Percentiles rank a stretch among this genome's conserved stretches.
These are phyloP conservation scores for Epinephelus malabaricus DNA, from an alignment of 2,797 vertebrate species.

Conservation along the genomic window DNA sequence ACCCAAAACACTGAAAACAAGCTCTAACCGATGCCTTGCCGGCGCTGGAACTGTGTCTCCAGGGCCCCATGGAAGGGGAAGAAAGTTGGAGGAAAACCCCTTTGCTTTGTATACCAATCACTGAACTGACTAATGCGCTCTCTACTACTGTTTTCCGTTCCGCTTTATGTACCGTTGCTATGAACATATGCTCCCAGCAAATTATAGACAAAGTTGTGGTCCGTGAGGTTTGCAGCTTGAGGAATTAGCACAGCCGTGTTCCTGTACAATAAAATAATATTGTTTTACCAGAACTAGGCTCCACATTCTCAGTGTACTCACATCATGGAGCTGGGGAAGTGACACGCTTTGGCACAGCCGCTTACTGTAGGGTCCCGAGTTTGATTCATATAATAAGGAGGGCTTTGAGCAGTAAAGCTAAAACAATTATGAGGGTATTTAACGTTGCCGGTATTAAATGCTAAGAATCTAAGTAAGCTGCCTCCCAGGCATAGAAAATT, in stretches of 20 bases:
- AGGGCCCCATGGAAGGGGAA: slow-evolving; percentile 77
- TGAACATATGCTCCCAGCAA: slow-evolving; percentile 86
- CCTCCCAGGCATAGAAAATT: slow-evolving; percentile 79
- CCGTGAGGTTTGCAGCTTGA: slow-evolving; percentile 85
- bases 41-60: slow-evolving; percentile 66
- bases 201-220: slow-evolving; percentile 88
- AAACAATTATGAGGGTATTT: slow-evolving; percentile 79
- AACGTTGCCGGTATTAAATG: slow-evolving; percentile 66
- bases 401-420: slow-evolving; percentile 73
- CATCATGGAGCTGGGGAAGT: slow-evolving; percentile 67
- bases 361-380: slow-evolving; percentile 62
- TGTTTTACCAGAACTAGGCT: slow-evolving; percentile 86
- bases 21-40: slow-evolving; percentile 50
- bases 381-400: slow-evolving; percentile 70
- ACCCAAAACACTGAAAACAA: slow-evolving; percentile 68
- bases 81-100: slow-evolving; percentile 79
- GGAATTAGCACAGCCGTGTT: slow-evolving; percentile 85
- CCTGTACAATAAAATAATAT: slow-evolving; percentile 87
- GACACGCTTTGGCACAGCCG: slow-evolving; percentile 63
- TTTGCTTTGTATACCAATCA: slow-evolving; percentile 82
- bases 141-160: slow-evolving; percentile 88
- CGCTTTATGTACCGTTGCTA: slow-evolving; percentile 87
- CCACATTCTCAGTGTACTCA: slow-evolving; percentile 69
- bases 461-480: slow-evolving; percentile 74
- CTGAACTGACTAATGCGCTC: slow-evolving; percentile 83